Percentiles rank a stretch among this genome's conserved stretches.
Evolutionary conservation across 2,888 invertebrate species (phyloP).

Genomic region (Sarcophaga carnaria): DNA sequence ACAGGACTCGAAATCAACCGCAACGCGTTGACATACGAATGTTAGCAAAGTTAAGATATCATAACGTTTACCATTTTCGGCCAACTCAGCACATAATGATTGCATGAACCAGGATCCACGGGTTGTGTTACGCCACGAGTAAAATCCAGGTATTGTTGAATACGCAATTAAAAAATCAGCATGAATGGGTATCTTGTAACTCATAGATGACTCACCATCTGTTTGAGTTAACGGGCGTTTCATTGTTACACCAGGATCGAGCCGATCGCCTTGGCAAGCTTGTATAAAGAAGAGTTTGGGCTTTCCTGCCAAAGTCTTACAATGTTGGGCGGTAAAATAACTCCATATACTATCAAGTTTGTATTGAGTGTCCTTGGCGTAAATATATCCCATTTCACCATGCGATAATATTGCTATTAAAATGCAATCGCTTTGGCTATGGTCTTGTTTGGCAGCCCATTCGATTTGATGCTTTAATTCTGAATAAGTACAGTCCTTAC

Average conservation of each 20-base stretch:
- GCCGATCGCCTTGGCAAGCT: conserved; percentile 94
- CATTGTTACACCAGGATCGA: conserved; percentile 90
- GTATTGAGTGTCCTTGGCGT: conserved; percentile 92
- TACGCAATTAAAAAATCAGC: conserved; percentile 97
- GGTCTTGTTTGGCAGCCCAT: conserved; percentile 89
- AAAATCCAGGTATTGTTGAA: conserved; percentile 96
- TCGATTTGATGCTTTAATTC: conserved; percentile 86
- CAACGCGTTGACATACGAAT: conserved; percentile 91
- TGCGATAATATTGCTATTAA: conserved; percentile 93
- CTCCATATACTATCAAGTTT: conserved; percentile 91
- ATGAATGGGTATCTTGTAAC: conserved; percentile 93
- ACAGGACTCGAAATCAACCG: conserved; percentile 95
- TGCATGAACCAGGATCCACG: conserved; percentile 98
- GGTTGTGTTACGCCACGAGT: conserved; percentile 96
- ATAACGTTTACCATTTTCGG: conserved; percentile 87
- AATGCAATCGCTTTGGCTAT: conserved; percentile 91
- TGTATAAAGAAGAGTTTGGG: conserved; percentile 89
- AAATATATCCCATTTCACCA: conserved; percentile 93
- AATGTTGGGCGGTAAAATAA: conserved; percentile 90
- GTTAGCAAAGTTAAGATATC: conserved; percentile 94
- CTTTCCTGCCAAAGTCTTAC: conserved; percentile 92
- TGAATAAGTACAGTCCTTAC: conserved; percentile 86
- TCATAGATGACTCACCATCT: conserved; percentile 85
- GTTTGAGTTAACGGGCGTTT: conserved; percentile 84
- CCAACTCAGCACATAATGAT: conserved; percentile 91